Evolutionary conservation across 2,888 invertebrate genomes (phyloP).

Genomic region (Odiellus spinosus): DNA sequence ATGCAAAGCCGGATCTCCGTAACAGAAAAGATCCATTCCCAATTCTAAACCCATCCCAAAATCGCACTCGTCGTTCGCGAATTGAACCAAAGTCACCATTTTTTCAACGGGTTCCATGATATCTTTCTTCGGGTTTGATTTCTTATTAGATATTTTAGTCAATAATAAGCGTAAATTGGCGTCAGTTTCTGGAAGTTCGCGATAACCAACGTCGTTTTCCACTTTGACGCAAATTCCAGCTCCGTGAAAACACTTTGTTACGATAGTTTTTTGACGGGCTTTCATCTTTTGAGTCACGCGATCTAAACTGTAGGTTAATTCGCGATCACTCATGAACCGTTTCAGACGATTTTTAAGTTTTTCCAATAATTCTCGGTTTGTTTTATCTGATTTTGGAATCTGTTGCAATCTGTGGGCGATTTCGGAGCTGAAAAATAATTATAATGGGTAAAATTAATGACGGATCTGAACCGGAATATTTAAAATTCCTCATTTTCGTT

Average conservation of each 20-base stretch:
- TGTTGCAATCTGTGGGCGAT: too few species aligned
- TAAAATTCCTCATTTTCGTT: too few species aligned
- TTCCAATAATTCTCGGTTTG: neutral
- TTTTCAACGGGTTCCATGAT: conserved; percentile 57
- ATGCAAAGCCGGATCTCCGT: conserved; percentile 52
- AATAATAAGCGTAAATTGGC: conserved; percentile 21
- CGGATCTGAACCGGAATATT: neutral
- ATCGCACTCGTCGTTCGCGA: conserved; percentile 87
- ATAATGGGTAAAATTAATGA: too few species aligned
- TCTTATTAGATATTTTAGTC: conserved; percentile 48
- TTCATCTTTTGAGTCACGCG: conserved; percentile 35
- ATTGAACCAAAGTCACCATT: conserved; percentile 62
- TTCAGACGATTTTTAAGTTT: conserved; percentile 4
- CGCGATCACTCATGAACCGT: conserved; percentile 4
- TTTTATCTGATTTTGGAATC: neutral
- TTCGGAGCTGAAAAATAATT: too few species aligned
- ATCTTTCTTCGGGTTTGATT: conserved; percentile 39
- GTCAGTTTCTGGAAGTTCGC: conserved; percentile 46
- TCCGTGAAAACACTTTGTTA: conserved; percentile 44
- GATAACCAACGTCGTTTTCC: conserved; percentile 67
- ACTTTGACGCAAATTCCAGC: conserved; percentile 74
- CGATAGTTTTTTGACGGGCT: conserved; percentile 42
- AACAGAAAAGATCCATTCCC: conserved; percentile 68
- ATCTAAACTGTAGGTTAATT: conserved; percentile 4
- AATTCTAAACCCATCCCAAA: conserved; percentile 83